These are phyloP conservation scores for Piscicola geometra DNA, from an alignment of 2,888 invertebrate genomes.

Conservation along the genomic window DNA sequence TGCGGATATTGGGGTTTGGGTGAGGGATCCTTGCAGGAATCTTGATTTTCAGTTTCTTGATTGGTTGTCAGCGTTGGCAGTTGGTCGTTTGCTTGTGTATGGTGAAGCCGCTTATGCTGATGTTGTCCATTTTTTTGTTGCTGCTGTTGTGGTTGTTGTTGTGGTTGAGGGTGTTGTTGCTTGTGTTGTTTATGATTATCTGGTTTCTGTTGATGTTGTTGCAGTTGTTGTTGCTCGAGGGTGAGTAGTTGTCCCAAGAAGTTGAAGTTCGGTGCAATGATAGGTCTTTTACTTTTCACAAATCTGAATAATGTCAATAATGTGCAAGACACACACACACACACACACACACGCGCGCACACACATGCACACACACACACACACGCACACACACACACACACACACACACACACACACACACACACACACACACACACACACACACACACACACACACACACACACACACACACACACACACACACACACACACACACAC, in stretches of 20 bases:
- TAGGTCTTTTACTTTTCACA: slow-evolving; percentile 61
- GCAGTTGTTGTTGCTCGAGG: slow-evolving; percentile 54
- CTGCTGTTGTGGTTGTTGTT: no score
- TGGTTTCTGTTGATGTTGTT: neutral
- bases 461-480: no score
- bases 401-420: slow-evolving; percentile 10
- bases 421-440: no score
- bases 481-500: no score
- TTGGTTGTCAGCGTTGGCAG: no score
- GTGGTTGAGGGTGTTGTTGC: no score
- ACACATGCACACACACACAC: neutral
- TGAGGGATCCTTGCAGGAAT: neutral
- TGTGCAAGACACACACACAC: neutral
- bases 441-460: no score
- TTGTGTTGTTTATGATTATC: no score
- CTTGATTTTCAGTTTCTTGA: no score
- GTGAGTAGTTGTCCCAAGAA: slow-evolving; percentile 63
- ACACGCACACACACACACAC: slow-evolving; percentile 3
- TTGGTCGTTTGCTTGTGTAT: no score
- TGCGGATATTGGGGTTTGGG: neutral
- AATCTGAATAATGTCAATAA: slow-evolving; percentile 58
- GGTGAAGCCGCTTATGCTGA: no score
- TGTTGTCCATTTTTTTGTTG: no score
- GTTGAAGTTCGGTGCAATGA: slow-evolving; percentile 64
- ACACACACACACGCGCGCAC: neutral